Evolutionary conservation across 2,113 vertebrate genomes (phyloP).

Genomic region (Eira barbara): DNA sequence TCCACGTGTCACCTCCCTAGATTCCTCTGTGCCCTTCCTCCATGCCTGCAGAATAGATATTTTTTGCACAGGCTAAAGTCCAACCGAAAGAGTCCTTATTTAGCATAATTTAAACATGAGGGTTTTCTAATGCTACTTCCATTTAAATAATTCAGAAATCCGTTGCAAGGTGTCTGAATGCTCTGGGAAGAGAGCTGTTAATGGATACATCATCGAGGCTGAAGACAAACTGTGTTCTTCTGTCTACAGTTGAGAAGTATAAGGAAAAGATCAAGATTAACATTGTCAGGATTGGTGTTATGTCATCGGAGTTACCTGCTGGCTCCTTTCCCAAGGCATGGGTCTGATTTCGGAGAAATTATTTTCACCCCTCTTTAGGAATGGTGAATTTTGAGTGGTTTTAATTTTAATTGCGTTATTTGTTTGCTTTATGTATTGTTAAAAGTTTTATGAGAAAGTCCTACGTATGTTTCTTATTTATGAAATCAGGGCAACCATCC

Average conservation of each 20-base stretch:
- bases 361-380: conserved; percentile 32
- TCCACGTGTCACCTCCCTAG: fast-evolving
- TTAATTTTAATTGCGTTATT: conserved; percentile 75
- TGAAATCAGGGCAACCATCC: conserved; percentile 73
- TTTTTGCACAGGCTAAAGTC: not conserved
- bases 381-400: conserved; percentile 63
- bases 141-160: conserved; percentile 42
- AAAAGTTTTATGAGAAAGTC: conserved; percentile 69
- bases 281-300: not conserved
- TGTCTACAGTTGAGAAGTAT: not conserved
- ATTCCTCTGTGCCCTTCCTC: not conserved
- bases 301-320: not conserved
- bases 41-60: not conserved
- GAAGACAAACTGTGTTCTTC: not conserved
- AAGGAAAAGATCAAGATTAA: not conserved
- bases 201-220: not conserved
- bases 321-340: not conserved
- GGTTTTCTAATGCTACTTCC: not conserved
- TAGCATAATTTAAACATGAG: conserved; percentile 40
- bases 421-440: conserved; percentile 66
- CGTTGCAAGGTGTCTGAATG: not conserved
- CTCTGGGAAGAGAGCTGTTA: not conserved
- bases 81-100: not conserved
- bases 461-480: conserved; percentile 63
- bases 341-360: not conserved